Percentiles rank a stretch among this genome's conserved stretches.
Conservation (phyloP, 2,113 vertebrate genomes). For the Cathartes aura region DNA sequence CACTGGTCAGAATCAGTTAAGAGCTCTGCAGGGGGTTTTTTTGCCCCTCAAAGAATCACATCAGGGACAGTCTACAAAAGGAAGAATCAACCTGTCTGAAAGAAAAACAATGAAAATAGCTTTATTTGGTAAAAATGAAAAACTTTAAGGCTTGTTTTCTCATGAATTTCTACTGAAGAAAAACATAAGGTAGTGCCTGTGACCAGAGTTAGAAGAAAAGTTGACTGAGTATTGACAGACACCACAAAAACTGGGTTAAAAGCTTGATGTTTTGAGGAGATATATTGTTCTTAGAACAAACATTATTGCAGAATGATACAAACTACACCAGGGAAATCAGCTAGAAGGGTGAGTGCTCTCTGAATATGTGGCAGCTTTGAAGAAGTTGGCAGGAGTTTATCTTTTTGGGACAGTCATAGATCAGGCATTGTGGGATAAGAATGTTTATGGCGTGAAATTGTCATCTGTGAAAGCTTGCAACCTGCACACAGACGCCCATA, state of each 20-base stretch:
- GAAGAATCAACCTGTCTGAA: background rate
- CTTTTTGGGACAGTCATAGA: conserved; percentile 36
- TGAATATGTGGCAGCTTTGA: conserved; percentile 54
- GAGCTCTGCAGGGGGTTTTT: background rate
- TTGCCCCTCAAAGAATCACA: background rate
- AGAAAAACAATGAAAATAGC: background rate
- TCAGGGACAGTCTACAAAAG: background rate
- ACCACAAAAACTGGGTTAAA: conserved; percentile 49
- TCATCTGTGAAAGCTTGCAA: background rate
- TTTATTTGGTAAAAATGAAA: conserved; percentile 35
- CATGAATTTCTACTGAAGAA: conserved; percentile 1
- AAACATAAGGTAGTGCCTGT: background rate
- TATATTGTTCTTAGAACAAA: conserved; percentile 58
- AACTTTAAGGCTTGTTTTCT: background rate
- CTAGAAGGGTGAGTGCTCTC: background rate
- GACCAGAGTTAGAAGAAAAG: background rate
- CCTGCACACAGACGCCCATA: background rate
- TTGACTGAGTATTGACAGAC: conserved; percentile 33
- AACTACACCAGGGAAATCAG: conserved; percentile 56
- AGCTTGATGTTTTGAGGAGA: conserved; percentile 17
- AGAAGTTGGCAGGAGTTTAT: conserved; percentile 41
- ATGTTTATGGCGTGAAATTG: conserved; percentile 5
- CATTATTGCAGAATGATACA: conserved; percentile 45
- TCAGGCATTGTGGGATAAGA: conserved; percentile 23
- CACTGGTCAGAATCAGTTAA: background rate